These are phyloP conservation scores for Beroe ovata DNA, from an alignment of 37 sponge, comb jelly and placozoan species.

Conservation along the genomic window DNA sequence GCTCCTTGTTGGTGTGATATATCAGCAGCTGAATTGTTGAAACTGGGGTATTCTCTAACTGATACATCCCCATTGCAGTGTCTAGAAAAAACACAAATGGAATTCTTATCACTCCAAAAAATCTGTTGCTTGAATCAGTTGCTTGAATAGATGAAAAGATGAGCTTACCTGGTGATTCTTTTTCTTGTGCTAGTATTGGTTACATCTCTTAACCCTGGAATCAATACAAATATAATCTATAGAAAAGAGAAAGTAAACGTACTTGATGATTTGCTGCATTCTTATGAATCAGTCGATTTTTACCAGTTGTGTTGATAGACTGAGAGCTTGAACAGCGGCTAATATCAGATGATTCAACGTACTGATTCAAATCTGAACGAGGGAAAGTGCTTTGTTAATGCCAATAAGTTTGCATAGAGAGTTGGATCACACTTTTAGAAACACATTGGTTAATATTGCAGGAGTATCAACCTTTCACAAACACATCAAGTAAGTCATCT, in stretches of 20 bases:
- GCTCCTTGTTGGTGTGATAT: not conserved
- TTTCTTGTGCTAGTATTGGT: conserved; percentile 36
- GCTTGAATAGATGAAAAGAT: too few relatives aligned
- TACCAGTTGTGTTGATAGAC: not conserved
- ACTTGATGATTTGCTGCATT: not conserved
- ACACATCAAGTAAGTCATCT: conserved; percentile 62
- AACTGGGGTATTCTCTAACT: not conserved
- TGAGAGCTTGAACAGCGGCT: not conserved
- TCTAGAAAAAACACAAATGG: not conserved
- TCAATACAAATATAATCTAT: too few relatives aligned
- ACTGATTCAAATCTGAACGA: not conserved
- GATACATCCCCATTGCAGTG: not conserved
- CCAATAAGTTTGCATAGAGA: not conserved
- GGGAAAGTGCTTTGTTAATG: too few relatives aligned
- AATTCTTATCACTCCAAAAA: too few relatives aligned
- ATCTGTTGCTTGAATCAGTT: too few relatives aligned
- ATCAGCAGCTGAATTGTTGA: not conserved
- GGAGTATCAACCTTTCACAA: not conserved
- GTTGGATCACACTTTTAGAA: not conserved
- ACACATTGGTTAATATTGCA: not conserved
- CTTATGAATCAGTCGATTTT: not conserved
- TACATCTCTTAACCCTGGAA: conserved; percentile 10
- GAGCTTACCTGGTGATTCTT: conserved; percentile 10
- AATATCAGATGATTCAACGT: not conserved
- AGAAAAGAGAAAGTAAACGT: too few relatives aligned